Conservation (phyloP, 2,113 vertebrate genomes). For the Pagrus major region DNA sequence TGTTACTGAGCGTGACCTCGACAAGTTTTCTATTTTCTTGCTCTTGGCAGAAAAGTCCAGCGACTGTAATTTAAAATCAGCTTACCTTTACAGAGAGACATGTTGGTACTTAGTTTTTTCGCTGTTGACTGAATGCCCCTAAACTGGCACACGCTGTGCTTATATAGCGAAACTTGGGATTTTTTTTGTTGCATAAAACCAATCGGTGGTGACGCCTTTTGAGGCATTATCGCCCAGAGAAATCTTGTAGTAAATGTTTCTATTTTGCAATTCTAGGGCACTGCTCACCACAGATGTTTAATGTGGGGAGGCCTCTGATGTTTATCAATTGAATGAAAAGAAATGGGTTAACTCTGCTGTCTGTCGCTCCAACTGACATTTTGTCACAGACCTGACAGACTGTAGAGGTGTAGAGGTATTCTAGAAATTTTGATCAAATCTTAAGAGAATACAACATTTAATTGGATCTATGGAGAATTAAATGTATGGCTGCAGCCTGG, state of each 20-base stretch:
- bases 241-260: slow-evolving; percentile 32
- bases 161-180: slow-evolving; percentile 34
- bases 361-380: too few species aligned
- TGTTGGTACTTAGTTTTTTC: slow-evolving; percentile 20
- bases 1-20: not conserved
- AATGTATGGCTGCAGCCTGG: too few species aligned
- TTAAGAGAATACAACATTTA: not conserved
- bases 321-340: not conserved
- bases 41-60: not conserved
- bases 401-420: not conserved
- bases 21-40: not conserved
- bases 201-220: slow-evolving; percentile 22
- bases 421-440: not conserved
- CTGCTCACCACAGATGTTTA: not conserved
- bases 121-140: not conserved
- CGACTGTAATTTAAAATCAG: not conserved
- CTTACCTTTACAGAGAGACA: slow-evolving; percentile 65
- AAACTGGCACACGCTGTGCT: not conserved
- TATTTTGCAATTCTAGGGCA: slow-evolving; percentile 29
- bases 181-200: slow-evolving; percentile 18
- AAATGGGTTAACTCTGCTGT: not conserved
- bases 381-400: not conserved
- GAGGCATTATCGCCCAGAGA: not conserved
- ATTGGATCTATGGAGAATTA: not conserved
- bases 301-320: slow-evolving; percentile 16